Conservation (phyloP, 2,797 vertebrate genomes). For the Scomberomorus guttatus region DNA sequence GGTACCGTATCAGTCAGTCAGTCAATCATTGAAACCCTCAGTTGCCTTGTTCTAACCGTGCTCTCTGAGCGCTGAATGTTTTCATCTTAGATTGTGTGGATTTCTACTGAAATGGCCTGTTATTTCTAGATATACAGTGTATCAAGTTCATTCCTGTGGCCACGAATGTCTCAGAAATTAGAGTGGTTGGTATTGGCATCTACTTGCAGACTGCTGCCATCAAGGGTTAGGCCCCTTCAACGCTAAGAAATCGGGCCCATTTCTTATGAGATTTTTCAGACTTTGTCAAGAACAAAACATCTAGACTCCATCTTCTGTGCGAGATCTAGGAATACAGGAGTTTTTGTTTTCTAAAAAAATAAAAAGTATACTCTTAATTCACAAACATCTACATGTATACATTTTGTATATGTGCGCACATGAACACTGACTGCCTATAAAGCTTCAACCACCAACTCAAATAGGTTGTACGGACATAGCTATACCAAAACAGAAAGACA, state of each 20-base stretch:
- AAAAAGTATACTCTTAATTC: conserved; percentile 69
- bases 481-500: conserved; percentile 83
- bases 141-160: conserved; percentile 82
- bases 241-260: conserved; percentile 70
- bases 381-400: conserved; percentile 58
- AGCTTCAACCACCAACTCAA: conserved; percentile 86
- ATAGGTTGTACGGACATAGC: conserved; percentile 88
- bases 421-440: conserved; percentile 79
- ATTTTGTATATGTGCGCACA: conserved; percentile 59
- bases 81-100: conserved; percentile 79
- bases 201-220: conserved; percentile 36
- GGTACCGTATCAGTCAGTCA: conserved; percentile 70
- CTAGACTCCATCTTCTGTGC: conserved; percentile 40
- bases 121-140: conserved; percentile 51
- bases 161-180: conserved; percentile 60
- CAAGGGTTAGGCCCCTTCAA: conserved; percentile 72
- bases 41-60: conserved; percentile 81
- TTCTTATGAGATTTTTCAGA: conserved; percentile 65
- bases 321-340: conserved; percentile 41
- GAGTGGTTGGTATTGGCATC: conserved; percentile 40
- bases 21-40: conserved; percentile 76
- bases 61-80: conserved; percentile 80
- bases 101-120: conserved; percentile 80
- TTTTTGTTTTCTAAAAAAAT: conserved; percentile 34
- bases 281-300: conserved; percentile 33